phyloP scores from a whole-genome alignment of 92 coral and sea anemone genomes.

The Umimayanthus chanpuru region DNA sequence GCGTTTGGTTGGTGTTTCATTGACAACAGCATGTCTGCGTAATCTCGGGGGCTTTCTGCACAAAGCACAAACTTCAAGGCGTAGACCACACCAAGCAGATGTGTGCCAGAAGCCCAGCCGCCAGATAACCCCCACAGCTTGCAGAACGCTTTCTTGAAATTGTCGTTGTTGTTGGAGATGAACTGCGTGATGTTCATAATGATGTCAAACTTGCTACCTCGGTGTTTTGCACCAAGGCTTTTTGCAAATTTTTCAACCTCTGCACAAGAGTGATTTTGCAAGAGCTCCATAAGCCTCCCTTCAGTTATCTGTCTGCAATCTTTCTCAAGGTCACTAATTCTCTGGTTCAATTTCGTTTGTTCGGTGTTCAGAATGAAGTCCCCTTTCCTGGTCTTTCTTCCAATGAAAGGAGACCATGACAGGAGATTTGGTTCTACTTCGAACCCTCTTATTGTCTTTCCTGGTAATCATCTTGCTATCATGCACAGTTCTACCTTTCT shows the following conservation, averaged over 20 bases:
- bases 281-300: slow-evolving; percentile 54
- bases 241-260: slow-evolving; percentile 49
- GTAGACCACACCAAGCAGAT: slow-evolving; percentile 65
- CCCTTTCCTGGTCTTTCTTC: slow-evolving; percentile 44
- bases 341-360: slow-evolving; percentile 46
- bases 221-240: no score
- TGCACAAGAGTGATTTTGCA: slow-evolving; percentile 45
- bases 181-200: slow-evolving; percentile 48
- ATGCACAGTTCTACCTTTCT: slow-evolving; percentile 48
- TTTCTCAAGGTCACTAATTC: slow-evolving; percentile 48
- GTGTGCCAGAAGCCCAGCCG: slow-evolving; percentile 68
- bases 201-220: slow-evolving; percentile 57
- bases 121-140: slow-evolving; percentile 74
- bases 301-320: slow-evolving; percentile 63
- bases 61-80: slow-evolving; percentile 62
- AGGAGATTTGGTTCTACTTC: slow-evolving; percentile 48
- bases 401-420: slow-evolving; percentile 63
- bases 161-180: slow-evolving; percentile 46
- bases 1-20: slow-evolving; percentile 60
- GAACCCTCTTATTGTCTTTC: slow-evolving; percentile 4
- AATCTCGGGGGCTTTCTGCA: slow-evolving; percentile 66
- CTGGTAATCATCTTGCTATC: slow-evolving; percentile 53
- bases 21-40: slow-evolving; percentile 52
- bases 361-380: slow-evolving; percentile 51
- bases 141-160: slow-evolving; percentile 62